Conservation (phyloP, 2,113 vertebrate genomes). For the Passer domesticus region DNA sequence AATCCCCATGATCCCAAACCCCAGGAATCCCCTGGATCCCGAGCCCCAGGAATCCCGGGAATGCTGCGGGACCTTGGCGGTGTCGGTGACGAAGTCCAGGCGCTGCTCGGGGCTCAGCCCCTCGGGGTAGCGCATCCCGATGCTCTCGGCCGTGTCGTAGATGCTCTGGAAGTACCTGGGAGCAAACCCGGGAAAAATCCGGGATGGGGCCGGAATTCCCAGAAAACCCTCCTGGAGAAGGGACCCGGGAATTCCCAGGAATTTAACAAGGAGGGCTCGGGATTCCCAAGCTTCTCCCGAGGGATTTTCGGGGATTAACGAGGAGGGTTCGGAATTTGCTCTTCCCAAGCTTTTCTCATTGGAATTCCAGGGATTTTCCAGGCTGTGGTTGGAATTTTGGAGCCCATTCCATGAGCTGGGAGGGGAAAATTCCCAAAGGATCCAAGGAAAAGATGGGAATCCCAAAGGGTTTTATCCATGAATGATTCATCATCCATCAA, state of each 20-base stretch:
- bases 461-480: rapidly evolving
- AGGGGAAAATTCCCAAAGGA: background rate
- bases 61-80: background rate
- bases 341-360: background rate
- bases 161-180: background rate
- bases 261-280: no score
- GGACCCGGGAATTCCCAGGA: background rate
- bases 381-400: background rate
- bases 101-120: rapidly evolving
- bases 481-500: rapidly evolving
- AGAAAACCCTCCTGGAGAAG: background rate
- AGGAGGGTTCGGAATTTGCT: rapidly evolving
- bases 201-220: background rate
- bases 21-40: no score
- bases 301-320: background rate
- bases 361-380: background rate
- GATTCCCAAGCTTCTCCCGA: background rate
- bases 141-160: background rate
- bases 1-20: no score
- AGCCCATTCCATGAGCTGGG: background rate
- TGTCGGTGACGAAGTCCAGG: background rate
- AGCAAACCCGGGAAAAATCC: rapidly evolving
- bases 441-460: background rate
- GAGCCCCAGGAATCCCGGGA: background rate
- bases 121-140: background rate